Base-by-base conservation (phyloP, 2,113 vertebrate species). In the Siniperca chuatsi region DNA sequence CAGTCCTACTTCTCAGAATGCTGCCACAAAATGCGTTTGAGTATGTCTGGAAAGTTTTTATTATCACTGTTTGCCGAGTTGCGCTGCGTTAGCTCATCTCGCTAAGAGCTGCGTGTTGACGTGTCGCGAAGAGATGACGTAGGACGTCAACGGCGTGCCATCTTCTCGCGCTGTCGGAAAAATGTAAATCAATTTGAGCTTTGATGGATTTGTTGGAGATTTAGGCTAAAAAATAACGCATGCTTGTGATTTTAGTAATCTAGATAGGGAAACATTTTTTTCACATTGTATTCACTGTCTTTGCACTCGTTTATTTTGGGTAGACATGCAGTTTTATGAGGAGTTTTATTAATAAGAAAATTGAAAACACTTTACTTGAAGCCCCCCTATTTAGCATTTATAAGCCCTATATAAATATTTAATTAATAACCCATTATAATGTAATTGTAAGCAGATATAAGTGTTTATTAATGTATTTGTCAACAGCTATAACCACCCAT, bases 81-180 rank as follows among this genome's bases (percentile, higher is more conserved):
- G 2, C 58, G 54, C 9, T 20, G 5, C 2, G 48, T 69, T 84
- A 79, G 54, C 77, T 85, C 69, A 60, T 67, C 66, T 35, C 13
- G 2, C 62, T 1, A 1, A 12, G 4, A 1, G 15, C n/a, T 65
- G 83, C 81, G 77, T 29, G 84, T 77, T 75, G 71, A 83, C n/a
- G 75, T 62, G 93, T 92, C 92, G 89, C 88, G 20, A 3, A 48
- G 6, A 77, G 69, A 90, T 93, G 92, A 93, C 88, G 93, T 55
- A 62, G 0, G 0, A 21, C 48, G 35, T 9, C 9, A 3, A 3
- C 46, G 25, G 4, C 29, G 74, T 15, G 81, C 2, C 6, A 0
- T 7, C 29, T 83, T 87, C 40, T 8, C 0, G 62, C 35, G 13
- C 54, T 8, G 60, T 58, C n/a, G 62, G 29, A 29, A 29, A 29